phyloP scores from a whole-genome alignment of 37 sponge, comb jelly and placozoan species.

The Geodia barretti region DNA sequence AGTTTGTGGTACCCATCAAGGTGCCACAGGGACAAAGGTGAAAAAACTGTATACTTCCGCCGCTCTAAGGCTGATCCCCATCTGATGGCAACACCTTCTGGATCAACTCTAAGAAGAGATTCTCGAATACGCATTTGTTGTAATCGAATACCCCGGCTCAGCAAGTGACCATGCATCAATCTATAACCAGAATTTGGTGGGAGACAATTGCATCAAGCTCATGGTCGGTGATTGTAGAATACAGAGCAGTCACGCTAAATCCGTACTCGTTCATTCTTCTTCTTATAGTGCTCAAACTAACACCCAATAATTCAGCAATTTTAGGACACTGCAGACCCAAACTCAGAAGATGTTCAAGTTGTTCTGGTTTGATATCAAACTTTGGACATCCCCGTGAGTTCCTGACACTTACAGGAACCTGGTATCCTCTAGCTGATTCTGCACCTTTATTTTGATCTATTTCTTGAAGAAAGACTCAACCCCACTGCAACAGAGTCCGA shows the following conservation, averaged over 20 bases:
- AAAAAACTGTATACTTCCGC: neutral
- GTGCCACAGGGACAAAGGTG: neutral
- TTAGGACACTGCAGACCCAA: too few species aligned
- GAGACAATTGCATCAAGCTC: neutral
- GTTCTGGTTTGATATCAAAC: too few species aligned
- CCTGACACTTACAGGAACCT: too few species aligned
- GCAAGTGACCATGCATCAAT: neutral
- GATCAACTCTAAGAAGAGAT: neutral
- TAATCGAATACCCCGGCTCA: neutral
- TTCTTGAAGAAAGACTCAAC: too few species aligned
- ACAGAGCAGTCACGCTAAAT: neutral
- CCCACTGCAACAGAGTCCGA: too few species aligned
- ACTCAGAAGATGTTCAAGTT: too few species aligned
- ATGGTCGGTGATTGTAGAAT: neutral
- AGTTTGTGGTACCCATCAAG: neutral
- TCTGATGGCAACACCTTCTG: neutral
- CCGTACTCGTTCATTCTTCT: neutral
- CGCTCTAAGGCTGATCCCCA: neutral
- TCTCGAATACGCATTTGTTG: neutral
- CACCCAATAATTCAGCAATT: neutral
- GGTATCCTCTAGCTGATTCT: too few species aligned
- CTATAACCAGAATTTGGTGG: neutral
- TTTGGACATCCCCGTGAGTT: too few species aligned
- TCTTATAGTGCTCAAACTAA: neutral
- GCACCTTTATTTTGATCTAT: too few species aligned